phyloP scores from a whole-genome alignment of 2,888 invertebrate species.

The Nemotelus pantherinus region DNA sequence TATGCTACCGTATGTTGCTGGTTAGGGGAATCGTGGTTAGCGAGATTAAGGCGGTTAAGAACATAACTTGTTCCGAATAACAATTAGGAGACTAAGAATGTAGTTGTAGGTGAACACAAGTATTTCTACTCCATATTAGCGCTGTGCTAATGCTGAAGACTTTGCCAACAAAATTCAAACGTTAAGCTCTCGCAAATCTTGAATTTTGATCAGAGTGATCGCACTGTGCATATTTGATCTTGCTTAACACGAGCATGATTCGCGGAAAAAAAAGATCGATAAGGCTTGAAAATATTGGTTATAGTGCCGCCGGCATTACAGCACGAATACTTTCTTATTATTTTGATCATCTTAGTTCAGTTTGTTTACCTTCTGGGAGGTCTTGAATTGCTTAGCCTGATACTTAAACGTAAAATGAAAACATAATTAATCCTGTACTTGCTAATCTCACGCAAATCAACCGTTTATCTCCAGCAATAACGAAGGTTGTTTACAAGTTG shows the following conservation, averaged over 20 bases:
- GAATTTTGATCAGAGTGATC: background rate
- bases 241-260: background rate
- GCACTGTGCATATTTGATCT: slow-evolving; percentile 10
- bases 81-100: no score
- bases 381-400: background rate
- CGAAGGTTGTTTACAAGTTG: slow-evolving; percentile 28
- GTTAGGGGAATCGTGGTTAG: background rate
- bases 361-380: background rate
- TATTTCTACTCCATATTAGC: slow-evolving; percentile 6
- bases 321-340: background rate
- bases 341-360: background rate
- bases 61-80: background rate
- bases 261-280: slow-evolving; percentile 2
- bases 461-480: slow-evolving; percentile 29
- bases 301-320: slow-evolving; percentile 3
- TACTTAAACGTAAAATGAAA: background rate
- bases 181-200: background rate
- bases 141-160: background rate
- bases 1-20: slow-evolving; percentile 28
- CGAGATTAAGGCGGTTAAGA: slow-evolving; percentile 24
- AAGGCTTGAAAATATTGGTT: background rate
- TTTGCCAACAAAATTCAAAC: slow-evolving; percentile 16
- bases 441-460: slow-evolving; percentile 24
- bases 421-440: slow-evolving; percentile 20
- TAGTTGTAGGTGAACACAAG: no score